phyloP scores from a whole-genome alignment of 2,797 vertebrate genomes.

The Myotis pilosus region DNA sequence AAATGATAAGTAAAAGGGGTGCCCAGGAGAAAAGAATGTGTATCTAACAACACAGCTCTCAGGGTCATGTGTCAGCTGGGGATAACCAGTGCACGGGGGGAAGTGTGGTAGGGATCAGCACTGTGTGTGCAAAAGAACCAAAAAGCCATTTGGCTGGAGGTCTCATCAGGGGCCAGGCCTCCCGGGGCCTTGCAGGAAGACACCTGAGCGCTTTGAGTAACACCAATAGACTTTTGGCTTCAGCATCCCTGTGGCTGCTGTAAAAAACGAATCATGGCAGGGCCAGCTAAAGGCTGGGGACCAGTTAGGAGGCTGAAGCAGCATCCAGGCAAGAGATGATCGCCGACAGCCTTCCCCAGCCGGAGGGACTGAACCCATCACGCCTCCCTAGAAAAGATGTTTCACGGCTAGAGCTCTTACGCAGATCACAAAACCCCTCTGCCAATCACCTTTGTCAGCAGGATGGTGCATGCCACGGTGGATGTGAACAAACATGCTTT shows the following conservation, averaged over 20 bases:
- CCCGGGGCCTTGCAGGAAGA: accelerated
- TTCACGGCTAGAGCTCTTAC: neutral
- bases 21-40: neutral
- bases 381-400: neutral
- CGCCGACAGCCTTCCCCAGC: neutral
- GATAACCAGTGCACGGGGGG: neutral
- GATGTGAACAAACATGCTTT: constrained; percentile 1
- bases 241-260: neutral
- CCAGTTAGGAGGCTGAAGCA: neutral
- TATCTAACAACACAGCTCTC: neutral
- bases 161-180: neutral
- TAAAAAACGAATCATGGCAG: neutral
- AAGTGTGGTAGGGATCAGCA: neutral
- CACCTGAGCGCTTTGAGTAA: neutral
- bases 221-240: too few species aligned
- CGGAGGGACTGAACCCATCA: neutral
- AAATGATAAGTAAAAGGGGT: neutral
- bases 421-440: neutral
- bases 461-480: neutral
- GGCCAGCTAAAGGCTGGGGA: neutral
- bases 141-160: neutral
- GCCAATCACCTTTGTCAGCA: neutral
- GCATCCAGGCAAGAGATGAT: neutral
- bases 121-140: neutral
- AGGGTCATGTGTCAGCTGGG: neutral